Percentiles rank a stretch among this genome's conserved stretches.
Conservation (phyloP, 2,113 vertebrate species). For the Papio anubis region DNA sequence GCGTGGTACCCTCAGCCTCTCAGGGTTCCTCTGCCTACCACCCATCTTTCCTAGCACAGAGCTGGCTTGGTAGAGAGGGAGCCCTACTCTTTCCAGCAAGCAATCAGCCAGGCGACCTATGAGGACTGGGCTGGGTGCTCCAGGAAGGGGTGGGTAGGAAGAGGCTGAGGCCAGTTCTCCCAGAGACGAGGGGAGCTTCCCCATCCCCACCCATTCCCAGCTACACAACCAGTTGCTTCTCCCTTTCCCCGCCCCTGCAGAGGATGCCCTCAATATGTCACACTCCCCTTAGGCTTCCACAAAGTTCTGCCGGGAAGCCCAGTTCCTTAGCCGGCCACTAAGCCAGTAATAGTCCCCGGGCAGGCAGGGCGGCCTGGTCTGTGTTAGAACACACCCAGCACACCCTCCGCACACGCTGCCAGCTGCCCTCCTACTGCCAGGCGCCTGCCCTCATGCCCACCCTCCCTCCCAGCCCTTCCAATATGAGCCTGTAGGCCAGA, state of each 20-base stretch:
- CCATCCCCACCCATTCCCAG: not conserved
- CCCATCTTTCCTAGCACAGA: slow-evolving; percentile 14
- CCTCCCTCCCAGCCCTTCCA: not conserved
- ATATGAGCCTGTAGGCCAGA: not conserved
- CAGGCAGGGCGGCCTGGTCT: not conserved
- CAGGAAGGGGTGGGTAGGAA: not conserved
- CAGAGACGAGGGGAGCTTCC: not conserved
- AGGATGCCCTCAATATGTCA: not conserved
- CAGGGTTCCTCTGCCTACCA: not conserved
- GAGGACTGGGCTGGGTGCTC: not conserved
- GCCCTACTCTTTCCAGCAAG: not conserved
- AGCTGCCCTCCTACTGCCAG: not conserved
- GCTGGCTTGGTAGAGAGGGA: not conserved
- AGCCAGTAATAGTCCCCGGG: not conserved
- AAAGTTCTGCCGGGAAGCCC: slow-evolving; percentile 16
- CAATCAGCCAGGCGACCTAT: not conserved
- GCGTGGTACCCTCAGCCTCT: not conserved
- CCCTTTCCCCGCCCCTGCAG: not conserved
- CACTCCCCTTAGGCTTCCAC: not conserved
- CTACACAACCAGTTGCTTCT: not conserved
- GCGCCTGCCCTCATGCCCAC: not conserved
- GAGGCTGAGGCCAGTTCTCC: not conserved
- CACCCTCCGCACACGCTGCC: not conserved
- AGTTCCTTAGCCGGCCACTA: not conserved
- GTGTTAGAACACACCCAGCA: not conserved